Evolutionary conservation across 2,888 invertebrate genomes (phyloP).

Genomic region (Orgyia antiqua): DNA sequence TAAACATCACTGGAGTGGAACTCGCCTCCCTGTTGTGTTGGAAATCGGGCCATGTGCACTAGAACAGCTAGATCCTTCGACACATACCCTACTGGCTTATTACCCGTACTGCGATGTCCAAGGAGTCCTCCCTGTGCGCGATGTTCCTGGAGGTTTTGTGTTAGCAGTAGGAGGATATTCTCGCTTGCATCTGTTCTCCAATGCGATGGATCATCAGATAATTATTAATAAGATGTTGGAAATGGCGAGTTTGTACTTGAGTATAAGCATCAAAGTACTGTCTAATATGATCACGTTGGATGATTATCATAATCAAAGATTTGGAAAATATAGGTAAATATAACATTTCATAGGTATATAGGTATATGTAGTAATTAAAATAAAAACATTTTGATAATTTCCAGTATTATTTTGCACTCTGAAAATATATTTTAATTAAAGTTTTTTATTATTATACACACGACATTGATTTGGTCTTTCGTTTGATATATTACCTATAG

Average conservation of each 20-base stretch:
- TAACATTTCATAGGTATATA: too few species aligned
- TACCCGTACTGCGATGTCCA: constrained; percentile 70
- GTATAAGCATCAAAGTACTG: constrained; percentile 89
- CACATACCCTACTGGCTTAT: constrained; percentile 86
- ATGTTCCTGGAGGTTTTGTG: constrained; percentile 95
- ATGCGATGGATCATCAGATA: constrained; percentile 88
- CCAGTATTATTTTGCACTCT: too few species aligned
- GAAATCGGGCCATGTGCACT: constrained; percentile 95
- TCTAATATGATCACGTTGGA: constrained; percentile 90
- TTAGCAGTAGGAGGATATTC: constrained; percentile 95
- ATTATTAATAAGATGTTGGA: constrained; percentile 93
- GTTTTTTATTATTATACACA: too few species aligned
- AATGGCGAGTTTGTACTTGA: constrained; percentile 87
- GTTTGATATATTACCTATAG: too few species aligned
- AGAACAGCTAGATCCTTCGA: constrained; percentile 94
- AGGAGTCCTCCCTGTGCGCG: constrained; percentile 83
- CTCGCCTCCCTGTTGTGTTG: constrained; percentile 89
- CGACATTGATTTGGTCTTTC: too few species aligned
- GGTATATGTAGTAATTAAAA: too few species aligned
- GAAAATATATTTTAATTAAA: too few species aligned
- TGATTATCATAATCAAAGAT: constrained; percentile 90
- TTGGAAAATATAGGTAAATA: constrained; percentile 92
- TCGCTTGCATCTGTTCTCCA: constrained; percentile 92
- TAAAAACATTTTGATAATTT: too few species aligned
- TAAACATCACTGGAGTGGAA: constrained; percentile 98